Conservation (phyloP, 2,113 vertebrate genomes). For the Ameiurus melas region DNA sequence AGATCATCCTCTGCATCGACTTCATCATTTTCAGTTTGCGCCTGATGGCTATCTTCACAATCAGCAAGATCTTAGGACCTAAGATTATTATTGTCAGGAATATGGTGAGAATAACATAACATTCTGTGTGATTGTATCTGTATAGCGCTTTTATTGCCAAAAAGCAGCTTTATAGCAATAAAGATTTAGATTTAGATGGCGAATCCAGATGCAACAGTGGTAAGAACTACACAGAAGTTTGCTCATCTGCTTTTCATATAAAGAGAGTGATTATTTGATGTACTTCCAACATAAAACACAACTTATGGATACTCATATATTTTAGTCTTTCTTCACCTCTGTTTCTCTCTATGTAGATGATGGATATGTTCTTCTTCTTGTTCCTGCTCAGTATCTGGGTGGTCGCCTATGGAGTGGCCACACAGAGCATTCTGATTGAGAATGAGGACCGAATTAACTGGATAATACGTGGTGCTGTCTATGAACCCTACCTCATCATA, state of each 20-base stretch:
- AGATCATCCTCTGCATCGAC: conserved; percentile 87
- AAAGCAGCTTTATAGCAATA: neutral
- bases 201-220: neutral
- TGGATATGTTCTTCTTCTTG: conserved; percentile 97
- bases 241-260: neutral
- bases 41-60: conserved; percentile 95
- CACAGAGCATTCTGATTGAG: conserved; percentile 92
- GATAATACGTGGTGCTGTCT: conserved; percentile 88
- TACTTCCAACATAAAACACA: neutral
- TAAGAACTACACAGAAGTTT: neutral
- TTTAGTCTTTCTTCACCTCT: neutral
- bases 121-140: neutral
- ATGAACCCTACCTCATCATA: conserved; percentile 92
- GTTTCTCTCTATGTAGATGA: conserved; percentile 77
- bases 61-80: conserved; percentile 91
- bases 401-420: conserved; percentile 94
- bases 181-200: neutral
- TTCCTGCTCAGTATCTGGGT: conserved; percentile 96
- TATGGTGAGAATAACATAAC: conserved; percentile 76
- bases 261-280: neutral
- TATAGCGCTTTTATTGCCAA: neutral
- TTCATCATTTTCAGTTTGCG: conserved; percentile 94
- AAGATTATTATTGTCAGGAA: conserved; percentile 96
- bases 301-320: neutral
- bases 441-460: conserved; percentile 87